phyloP scores from a whole-genome alignment of 2,888 invertebrate species.

The Dryadula phaetusa region DNA sequence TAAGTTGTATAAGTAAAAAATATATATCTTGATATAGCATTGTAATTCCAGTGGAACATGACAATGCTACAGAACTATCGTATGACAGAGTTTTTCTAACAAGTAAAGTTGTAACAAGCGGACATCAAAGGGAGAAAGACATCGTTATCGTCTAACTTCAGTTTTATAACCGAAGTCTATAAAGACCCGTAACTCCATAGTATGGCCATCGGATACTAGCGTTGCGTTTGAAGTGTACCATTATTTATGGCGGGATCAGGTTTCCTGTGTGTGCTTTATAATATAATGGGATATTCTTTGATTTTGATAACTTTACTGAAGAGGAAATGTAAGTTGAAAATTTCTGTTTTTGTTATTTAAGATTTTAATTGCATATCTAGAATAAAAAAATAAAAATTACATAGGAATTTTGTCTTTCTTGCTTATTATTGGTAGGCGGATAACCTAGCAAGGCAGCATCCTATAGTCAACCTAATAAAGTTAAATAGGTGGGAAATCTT shows the following conservation, averaged over 20 bases:
- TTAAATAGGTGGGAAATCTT: too few relatives aligned
- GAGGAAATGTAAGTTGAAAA: neutral
- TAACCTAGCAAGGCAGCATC: too few relatives aligned
- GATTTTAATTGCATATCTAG: too few relatives aligned
- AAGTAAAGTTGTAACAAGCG: slow-evolving; percentile 51
- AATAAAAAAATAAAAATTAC: too few relatives aligned
- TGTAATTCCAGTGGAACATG: slow-evolving; percentile 11
- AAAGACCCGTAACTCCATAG: slow-evolving; percentile 36
- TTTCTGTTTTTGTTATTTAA: neutral
- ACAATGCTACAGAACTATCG: slow-evolving; percentile 42
- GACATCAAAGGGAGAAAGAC: slow-evolving; percentile 45
- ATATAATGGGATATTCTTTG: neutral
- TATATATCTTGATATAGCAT: neutral
- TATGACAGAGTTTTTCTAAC: slow-evolving; percentile 47
- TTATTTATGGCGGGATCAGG: slow-evolving; percentile 5
- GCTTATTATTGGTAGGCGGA: too few relatives aligned
- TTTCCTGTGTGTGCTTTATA: neutral
- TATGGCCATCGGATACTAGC: slow-evolving; percentile 34
- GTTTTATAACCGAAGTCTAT: slow-evolving; percentile 45
- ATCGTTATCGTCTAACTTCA: slow-evolving; percentile 47
- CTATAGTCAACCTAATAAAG: too few relatives aligned
- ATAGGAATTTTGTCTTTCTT: neutral
- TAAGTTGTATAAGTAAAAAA: too few relatives aligned
- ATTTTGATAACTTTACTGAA: neutral
- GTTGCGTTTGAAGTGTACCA: slow-evolving; percentile 16